phyloP scores from a whole-genome alignment of 2,888 invertebrate genomes.

The Rosalia funebris region DNA sequence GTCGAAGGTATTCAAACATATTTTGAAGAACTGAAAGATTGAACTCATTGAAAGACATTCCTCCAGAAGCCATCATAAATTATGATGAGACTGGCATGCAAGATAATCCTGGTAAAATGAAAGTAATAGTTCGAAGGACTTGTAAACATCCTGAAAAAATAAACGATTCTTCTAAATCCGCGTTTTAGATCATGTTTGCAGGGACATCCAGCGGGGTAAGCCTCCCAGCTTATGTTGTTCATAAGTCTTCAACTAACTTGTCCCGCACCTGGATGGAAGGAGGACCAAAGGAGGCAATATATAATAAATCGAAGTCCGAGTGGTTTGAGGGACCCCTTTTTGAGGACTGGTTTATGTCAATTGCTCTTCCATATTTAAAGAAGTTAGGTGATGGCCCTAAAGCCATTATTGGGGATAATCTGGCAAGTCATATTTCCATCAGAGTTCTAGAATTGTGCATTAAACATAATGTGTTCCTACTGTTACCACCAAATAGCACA shows the following conservation, averaged over 20 bases:
- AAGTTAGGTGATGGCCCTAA: constrained; percentile 4
- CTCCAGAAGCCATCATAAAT: constrained; percentile 13
- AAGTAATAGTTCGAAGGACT: constrained; percentile 10
- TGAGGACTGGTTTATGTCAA: constrained; percentile 14
- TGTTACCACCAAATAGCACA: constrained; percentile 8
- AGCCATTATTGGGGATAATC: constrained; percentile 11
- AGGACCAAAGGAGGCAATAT: no score
- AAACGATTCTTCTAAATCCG: neutral
- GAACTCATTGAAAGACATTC: neutral
- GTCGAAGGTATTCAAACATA: neutral
- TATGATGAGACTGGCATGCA: constrained; percentile 16
- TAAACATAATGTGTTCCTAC: constrained; percentile 7
- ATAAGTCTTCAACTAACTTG: constrained; percentile 15
- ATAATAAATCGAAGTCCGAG: constrained; percentile 16
- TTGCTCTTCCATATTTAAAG: neutral
- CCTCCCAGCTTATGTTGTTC: neutral
- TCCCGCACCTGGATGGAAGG: no score
- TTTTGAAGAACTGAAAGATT: neutral
- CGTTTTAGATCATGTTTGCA: constrained; percentile 5
- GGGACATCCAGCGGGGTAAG: constrained; percentile 10
- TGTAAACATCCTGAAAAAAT: constrained; percentile 12
- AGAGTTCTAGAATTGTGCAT: constrained; percentile 10
- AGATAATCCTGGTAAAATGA: constrained; percentile 7
- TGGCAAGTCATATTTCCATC: constrained; percentile 4
- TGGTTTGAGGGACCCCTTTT: constrained; percentile 11